Evolutionary conservation across 2,888 invertebrate species (phyloP).

Genomic region (Hirtodrosophila histrioides): DNA sequence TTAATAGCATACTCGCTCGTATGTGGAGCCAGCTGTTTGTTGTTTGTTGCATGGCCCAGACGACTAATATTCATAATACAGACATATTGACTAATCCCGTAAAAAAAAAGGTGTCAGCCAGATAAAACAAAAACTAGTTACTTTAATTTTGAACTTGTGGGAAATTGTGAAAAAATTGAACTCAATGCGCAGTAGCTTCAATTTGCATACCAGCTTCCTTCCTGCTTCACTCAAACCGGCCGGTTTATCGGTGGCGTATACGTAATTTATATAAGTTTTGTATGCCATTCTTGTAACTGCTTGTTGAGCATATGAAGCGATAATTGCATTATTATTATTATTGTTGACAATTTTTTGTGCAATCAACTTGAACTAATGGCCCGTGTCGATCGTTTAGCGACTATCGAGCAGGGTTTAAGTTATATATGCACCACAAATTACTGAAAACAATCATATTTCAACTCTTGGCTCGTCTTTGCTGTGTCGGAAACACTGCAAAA

Average conservation of each 20-base stretch:
- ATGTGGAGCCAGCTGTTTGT: conserved; percentile 16
- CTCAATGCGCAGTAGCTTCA: no score
- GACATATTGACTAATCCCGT: no score
- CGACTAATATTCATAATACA: not conserved
- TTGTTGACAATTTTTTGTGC: conserved; percentile 48
- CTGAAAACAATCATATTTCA: conserved; percentile 34
- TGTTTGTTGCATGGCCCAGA: conserved; percentile 15
- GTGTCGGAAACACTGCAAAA: conserved; percentile 25
- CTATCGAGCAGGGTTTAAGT: conserved; percentile 17
- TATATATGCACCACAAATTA: conserved; percentile 42
- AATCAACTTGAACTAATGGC: conserved; percentile 66
- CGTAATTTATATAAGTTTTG: conserved; percentile 29
- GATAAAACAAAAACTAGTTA: no score
- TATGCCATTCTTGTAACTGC: conserved; percentile 38
- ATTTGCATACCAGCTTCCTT: conserved; percentile 27
- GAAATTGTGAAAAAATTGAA: no score
- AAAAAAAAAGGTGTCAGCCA: no score
- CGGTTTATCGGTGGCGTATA: conserved; percentile 31
- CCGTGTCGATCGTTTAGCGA: conserved; percentile 54
- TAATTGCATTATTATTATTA: conserved; percentile 48
- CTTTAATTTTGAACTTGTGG: no score
- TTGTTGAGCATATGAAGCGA: conserved; percentile 32
- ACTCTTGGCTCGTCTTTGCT: conserved; percentile 1
- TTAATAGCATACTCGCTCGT: conserved; percentile 34
- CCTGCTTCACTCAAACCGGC: conserved; percentile 36